Conservation (phyloP, 2,888 invertebrate species). For the Parnassius apollo region DNA sequence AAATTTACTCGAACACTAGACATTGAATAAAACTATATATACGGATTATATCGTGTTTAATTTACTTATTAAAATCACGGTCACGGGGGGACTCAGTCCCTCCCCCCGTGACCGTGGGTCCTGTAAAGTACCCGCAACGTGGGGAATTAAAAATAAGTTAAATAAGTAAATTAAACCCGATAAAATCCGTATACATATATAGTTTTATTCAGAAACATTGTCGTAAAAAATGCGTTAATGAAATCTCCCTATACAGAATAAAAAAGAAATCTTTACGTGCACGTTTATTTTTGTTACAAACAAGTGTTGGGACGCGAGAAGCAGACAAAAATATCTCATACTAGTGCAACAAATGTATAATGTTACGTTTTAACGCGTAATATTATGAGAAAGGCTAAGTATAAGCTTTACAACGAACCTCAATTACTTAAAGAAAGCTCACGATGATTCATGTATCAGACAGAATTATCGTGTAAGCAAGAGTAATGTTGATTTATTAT, state of each 20-base stretch:
- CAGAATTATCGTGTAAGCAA: conserved; percentile 4
- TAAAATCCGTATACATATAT: no score
- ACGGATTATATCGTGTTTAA: no score
- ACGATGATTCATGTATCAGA: conserved; percentile 11
- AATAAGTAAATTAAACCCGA: no score
- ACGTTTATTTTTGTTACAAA: conserved; percentile 47
- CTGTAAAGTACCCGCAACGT: no score
- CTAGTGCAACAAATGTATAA: conserved; percentile 21
- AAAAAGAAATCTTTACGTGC: conserved; percentile 51
- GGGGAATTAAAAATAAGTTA: no score
- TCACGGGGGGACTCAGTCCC: no score
- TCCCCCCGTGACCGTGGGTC: no score
- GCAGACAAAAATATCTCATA: conserved; percentile 36
- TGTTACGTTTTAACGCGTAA: conserved; percentile 6
- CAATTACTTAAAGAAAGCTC: conserved; percentile 8
- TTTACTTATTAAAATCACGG: no score
- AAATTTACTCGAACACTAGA: no score
- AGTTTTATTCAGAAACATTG: conserved; percentile 25
- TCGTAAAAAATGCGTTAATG: conserved; percentile 50
- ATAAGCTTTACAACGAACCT: conserved; percentile 4
- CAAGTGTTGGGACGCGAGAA: conserved; percentile 40
- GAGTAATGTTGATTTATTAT: conserved; percentile 16
- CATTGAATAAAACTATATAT: no score
- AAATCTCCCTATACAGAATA: conserved; percentile 54
- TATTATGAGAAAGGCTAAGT: background rate